Evolutionary conservation across 2,888 invertebrate species (phyloP), one percentile per base, ranked within the genome.

Genomic region (Acanthosepion pharaonis): DNA sequence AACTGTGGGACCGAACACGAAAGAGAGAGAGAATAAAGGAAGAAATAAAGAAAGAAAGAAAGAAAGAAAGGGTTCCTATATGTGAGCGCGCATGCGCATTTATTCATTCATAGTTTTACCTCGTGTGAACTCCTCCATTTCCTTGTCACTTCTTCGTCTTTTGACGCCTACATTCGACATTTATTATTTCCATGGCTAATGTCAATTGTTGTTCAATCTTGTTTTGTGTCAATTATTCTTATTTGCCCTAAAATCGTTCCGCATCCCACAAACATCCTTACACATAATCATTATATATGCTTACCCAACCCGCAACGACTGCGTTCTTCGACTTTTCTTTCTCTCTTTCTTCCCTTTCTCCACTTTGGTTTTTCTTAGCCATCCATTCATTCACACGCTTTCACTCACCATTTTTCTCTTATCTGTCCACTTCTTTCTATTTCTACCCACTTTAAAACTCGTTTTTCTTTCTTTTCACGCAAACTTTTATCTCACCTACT

Each of bases 131-230:
- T 33, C 11, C n/a, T n/a, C n/a, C n/a, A 78, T 78, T 78, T 78
- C n/a, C 78, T 15, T 11, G 15, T 33, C n/a, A 11, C 33, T 78
- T 78, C 78, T 78, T 33, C n/a, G n/a, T n/a, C n/a, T 78, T 78
- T 78, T 33, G 11, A 78, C 78, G 78, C 78, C 78, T 23, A 78
- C n/a, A 78, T 78, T n/a, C 78, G 78, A 78, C 78, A n/a, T 78
- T 78, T 78, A 33, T 78, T 78, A 15, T n/a, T 78, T n/a, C 78
- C n/a, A 78, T 11, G 78, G 78, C 15, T 78, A 78, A 78, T 78
- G 78, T 78, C 78, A 78, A 78, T 78, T 78, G 78, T 78, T 78
- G n/a, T n/a, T n/a, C 78, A 78, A 78, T n/a, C 78, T 78, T 78
- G n/a, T n/a, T 78, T 78, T 15, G 33, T n/a, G 78, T 78, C 78